Base-by-base conservation (phyloP, 2,888 invertebrate species). In the Xestia rhomboidea region DNA sequence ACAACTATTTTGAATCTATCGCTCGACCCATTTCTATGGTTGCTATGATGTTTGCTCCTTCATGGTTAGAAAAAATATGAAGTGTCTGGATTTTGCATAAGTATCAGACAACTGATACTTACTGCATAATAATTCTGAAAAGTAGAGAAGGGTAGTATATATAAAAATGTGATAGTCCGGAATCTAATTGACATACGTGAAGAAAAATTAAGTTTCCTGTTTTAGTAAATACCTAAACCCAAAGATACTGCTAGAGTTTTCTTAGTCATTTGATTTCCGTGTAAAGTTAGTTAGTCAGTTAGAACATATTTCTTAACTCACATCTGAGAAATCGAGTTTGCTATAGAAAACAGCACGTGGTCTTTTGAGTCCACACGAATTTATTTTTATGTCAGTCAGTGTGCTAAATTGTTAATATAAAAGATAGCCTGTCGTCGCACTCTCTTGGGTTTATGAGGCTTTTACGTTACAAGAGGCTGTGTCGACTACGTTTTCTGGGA, bases 1-100 rank as follows among this genome's bases (percentile, higher is more conserved):
- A n/a, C 54, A 38, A 18, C 38, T 79, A 67, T 83, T 84, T 79
- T 70, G 73, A 74, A 74, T 73, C 49, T 83, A 70, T 63, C 15
- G 38, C 63, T 70, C n/a, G 69, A 83, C 66, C 73, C 69, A 74
- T 41, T 79, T 79, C 41, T 49, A 34, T 54, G n/a, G n/a, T n/a
- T n/a, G n/a, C n/a, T n/a, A n/a, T 15, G 8, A 51, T 38, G 49
- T 38, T 44, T 62, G 18, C 38, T 62, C 7, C 18, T 57, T 68
- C 46, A 54, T 46, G 13, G 15, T 7, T 30, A 30, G 8, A 34
- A 41, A 49, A 38, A 15, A 7, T 15, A 73, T 34, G 7, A 46
- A 21, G 4, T 30, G 7, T 18, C 8, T 8, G 7, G 21, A 63
- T 49, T n/a, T 34, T 66, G 13, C 18, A n/a, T n/a, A n/a, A n/a